Conservation (phyloP, 2,797 vertebrate genomes). For the Xenops minutus region DNA sequence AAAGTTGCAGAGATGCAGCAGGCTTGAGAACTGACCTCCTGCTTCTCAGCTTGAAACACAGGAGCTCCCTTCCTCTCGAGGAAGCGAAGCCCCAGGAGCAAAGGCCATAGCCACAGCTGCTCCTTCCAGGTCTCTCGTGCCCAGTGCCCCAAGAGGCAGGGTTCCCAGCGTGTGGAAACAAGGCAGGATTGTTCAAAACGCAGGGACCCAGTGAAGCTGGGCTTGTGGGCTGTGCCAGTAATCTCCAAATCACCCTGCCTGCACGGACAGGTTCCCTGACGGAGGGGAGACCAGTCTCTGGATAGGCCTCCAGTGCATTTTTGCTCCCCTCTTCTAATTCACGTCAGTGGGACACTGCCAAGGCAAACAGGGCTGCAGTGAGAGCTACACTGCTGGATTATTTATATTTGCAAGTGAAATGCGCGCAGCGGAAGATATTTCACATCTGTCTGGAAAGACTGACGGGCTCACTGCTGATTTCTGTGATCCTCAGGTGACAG, state of each 20-base stretch:
- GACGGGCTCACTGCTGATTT: neutral
- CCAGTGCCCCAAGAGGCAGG: neutral
- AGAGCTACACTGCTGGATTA: neutral
- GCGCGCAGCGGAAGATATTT: neutral
- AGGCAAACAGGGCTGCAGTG: conserved; percentile 28
- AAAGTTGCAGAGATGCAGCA: neutral
- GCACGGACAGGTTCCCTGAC: conserved; percentile 9
- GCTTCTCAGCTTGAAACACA: neutral
- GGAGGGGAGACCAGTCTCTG: neutral
- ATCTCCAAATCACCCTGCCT: conserved; percentile 23
- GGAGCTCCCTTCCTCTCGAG: neutral
- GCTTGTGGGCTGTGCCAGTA: neutral
- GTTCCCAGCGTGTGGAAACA: neutral
- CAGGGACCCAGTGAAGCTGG: neutral
- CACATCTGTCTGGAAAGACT: neutral
- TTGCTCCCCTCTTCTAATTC: conserved; percentile 26
- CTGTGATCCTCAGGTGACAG: neutral
- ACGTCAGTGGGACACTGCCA: neutral
- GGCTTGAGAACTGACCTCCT: neutral
- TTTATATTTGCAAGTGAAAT: neutral
- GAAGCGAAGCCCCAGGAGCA: neutral
- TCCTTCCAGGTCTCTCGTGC: neutral
- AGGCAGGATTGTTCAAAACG: neutral
- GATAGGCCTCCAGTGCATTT: neutral
- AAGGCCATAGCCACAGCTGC: neutral